phyloP scores from a whole-genome alignment of 2,797 vertebrate genomes.

The Tokudaia muenninki region DNA sequence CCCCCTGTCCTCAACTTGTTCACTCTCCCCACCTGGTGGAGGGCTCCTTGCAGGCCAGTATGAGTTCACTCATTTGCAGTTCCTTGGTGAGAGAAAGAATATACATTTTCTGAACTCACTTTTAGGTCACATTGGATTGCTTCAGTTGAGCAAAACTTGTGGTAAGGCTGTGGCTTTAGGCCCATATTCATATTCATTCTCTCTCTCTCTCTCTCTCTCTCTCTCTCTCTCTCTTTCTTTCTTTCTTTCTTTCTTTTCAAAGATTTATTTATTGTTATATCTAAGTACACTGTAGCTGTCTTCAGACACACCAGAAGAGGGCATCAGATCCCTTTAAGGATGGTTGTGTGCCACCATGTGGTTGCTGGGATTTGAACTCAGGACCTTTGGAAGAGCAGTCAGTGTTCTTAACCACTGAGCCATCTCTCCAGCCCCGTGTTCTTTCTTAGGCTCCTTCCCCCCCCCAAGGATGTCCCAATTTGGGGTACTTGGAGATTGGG shows the following conservation, averaged over 20 bases:
- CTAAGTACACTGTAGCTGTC: too few relatives aligned
- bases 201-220: too few relatives aligned
- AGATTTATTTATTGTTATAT: too few relatives aligned
- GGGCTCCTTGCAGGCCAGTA: neutral
- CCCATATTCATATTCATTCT: neutral
- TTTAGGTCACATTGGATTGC: neutral
- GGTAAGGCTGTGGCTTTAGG: neutral
- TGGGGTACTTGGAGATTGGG: neutral
- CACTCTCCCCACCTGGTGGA: neutral
- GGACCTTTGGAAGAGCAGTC: too few relatives aligned
- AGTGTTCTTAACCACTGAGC: too few relatives aligned
- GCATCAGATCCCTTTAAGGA: too few relatives aligned
- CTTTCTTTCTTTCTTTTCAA: too few relatives aligned
- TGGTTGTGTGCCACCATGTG: too few relatives aligned
- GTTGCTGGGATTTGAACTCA: too few relatives aligned
- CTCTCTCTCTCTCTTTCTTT: too few relatives aligned
- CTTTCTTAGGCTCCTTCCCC: neutral
- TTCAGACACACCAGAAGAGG: too few relatives aligned
- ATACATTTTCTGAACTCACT: constrained; percentile 8
- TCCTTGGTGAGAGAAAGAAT: constrained; percentile 27
- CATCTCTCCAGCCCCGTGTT: neutral
- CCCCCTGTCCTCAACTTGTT: neutral
- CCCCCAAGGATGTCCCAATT: neutral
- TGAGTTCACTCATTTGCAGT: constrained; percentile 15
- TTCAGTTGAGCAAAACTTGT: constrained; percentile 28